Conservation (phyloP, 2,113 vertebrate species). For the Mirounga angustirostris region DNA sequence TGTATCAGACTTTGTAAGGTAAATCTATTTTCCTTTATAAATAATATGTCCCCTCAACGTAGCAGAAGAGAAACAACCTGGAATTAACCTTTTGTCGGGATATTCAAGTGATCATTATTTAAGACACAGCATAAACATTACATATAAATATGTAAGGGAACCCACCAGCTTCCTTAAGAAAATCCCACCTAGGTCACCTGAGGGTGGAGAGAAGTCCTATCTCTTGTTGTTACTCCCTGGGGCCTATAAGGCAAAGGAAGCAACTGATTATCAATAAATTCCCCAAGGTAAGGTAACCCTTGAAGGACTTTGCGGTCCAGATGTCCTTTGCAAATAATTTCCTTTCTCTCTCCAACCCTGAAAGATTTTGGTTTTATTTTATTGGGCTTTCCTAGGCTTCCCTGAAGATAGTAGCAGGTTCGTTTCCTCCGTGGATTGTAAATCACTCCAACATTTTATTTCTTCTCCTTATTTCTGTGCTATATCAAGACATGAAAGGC, state of each 20-base stretch:
- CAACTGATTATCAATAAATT: background rate
- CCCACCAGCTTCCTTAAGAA: background rate
- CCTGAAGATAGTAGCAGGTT: background rate
- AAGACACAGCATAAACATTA: background rate
- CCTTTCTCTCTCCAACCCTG: constrained; percentile 19
- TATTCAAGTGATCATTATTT: background rate
- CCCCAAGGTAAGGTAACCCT: background rate
- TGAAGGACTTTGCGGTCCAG: background rate
- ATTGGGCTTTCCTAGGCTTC: background rate
- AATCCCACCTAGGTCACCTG: background rate
- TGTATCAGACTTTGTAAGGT: background rate
- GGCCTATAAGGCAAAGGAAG: background rate
- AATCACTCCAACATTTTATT: background rate
- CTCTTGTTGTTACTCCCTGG: background rate
- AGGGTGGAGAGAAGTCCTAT: background rate
- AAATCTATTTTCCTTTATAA: constrained; percentile 39
- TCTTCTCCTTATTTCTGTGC: constrained; percentile 8
- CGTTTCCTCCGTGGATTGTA: background rate
- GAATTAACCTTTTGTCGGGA: background rate
- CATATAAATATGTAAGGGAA: background rate
- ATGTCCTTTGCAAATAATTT: background rate
- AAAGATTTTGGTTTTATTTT: background rate
- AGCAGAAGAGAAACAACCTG: background rate
- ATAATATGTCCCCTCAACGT: background rate
- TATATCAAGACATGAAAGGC: constrained; percentile 25